phyloP scores from a whole-genome alignment of 2,888 invertebrate species.

The Emesis furor region DNA sequence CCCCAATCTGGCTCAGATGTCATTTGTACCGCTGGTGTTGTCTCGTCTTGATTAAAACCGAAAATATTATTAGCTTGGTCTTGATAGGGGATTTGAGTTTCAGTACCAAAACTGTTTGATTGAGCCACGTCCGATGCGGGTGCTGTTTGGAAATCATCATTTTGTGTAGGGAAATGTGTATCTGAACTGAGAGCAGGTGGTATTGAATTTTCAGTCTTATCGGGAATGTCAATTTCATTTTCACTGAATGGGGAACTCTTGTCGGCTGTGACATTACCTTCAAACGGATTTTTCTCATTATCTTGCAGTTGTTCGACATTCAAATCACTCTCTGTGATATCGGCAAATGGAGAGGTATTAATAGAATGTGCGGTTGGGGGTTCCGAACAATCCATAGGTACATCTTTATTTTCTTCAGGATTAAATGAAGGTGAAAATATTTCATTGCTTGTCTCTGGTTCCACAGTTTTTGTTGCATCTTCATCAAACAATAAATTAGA shows the following conservation, averaged over 20 bases:
- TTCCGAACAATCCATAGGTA: constrained; percentile 87
- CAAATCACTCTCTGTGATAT: constrained; percentile 76
- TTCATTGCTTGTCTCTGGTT: constrained; percentile 49
- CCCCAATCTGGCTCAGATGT: constrained; percentile 82
- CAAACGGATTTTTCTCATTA: constrained; percentile 86
- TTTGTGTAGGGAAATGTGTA: constrained; percentile 65
- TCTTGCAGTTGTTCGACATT: constrained; percentile 74
- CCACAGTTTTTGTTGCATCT: constrained; percentile 29
- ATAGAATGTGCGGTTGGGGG: constrained; percentile 75
- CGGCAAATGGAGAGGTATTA: constrained; percentile 84
- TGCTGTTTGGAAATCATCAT: constrained; percentile 70
- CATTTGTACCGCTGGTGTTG: constrained; percentile 67
- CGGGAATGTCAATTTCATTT: constrained; percentile 77
- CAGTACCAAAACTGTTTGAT: constrained; percentile 76
- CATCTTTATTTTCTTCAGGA: constrained; percentile 57
- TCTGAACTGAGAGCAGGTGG: constrained; percentile 71
- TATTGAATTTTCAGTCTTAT: constrained; percentile 77
- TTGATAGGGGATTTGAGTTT: constrained; percentile 70
- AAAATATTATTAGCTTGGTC: constrained; percentile 64
- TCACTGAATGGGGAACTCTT: constrained; percentile 71
- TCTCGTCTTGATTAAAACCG: constrained; percentile 61
- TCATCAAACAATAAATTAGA: constrained; percentile 68
- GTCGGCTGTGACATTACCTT: constrained; percentile 76
- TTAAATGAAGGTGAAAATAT: constrained; percentile 38
- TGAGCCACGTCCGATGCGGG: constrained; percentile 54